phyloP scores from a whole-genome alignment of 2,888 invertebrate genomes.

The Malacosoma neustria region DNA sequence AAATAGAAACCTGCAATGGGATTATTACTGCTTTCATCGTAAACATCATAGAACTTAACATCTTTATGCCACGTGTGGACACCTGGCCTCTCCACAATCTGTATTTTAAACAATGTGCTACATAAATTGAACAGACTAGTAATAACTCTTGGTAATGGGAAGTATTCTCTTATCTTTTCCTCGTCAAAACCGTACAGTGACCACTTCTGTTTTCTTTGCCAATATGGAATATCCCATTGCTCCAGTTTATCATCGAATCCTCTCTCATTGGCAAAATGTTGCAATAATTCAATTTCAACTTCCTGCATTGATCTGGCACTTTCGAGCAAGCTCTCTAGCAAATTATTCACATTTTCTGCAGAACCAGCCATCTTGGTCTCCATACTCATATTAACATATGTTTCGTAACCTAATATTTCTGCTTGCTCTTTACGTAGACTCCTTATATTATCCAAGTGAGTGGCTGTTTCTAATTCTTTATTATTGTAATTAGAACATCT shows the following conservation, averaged over 20 bases:
- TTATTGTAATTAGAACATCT: conserved; percentile 81
- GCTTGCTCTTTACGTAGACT: conserved; percentile 81
- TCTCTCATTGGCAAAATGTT: conserved; percentile 81
- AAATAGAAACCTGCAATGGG: conserved; percentile 90
- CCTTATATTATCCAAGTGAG: conserved; percentile 86
- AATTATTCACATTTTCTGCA: conserved; percentile 81
- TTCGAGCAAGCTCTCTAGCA: conserved; percentile 79
- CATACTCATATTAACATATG: conserved; percentile 91
- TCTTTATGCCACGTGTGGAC: conserved; percentile 89
- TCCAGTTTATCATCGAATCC: conserved; percentile 82
- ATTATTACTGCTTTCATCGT: conserved; percentile 76
- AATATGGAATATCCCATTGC: conserved; percentile 91
- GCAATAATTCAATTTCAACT: conserved; percentile 81
- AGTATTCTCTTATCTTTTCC: conserved; percentile 83
- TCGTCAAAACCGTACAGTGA: conserved; percentile 81
- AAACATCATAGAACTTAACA: conserved; percentile 88
- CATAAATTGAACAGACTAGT: conserved; percentile 84
- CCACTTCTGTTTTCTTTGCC: conserved; percentile 85
- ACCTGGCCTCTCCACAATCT: conserved; percentile 78
- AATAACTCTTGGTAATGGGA: conserved; percentile 88
- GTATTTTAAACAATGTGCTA: conserved; percentile 84
- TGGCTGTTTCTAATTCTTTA: conserved; percentile 79
- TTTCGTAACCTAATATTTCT: conserved; percentile 83
- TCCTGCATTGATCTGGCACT: conserved; percentile 84
- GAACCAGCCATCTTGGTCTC: conserved; percentile 93